Evolutionary conservation across 2,113 vertebrate genomes (phyloP), one percentile per base, ranked within the genome.

Genomic region (Takifugu flavidus): DNA sequence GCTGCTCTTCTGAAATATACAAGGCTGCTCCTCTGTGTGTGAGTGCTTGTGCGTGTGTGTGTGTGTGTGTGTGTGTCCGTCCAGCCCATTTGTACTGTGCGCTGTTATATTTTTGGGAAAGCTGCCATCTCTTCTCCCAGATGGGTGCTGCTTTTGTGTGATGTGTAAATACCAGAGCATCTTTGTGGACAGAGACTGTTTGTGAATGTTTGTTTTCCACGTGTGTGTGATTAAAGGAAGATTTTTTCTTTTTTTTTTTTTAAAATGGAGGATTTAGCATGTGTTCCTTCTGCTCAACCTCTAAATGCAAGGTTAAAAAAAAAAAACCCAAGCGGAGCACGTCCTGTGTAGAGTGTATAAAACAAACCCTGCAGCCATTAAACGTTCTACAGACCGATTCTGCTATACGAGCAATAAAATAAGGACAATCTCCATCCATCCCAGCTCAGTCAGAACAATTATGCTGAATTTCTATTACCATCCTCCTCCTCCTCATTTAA

Each of bases 401-500:
- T 59, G 60, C 78, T 59, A 68, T 49, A 56, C 51, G 62, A 74
- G 72, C 73, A 69, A 60, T 82, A 79, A 80, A 80, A 69, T 59
- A 70, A 82, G 75, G 80, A 72, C 75, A 82, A 86, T 65, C 75
- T 83, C 82, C 77, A 82, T 65, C 74, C 78, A 72, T 79, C 79
- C 68, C 59, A 70, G 62, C 79, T 78, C 66, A 31, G 67, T 44
- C 13, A 13, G 10, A 82, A 83, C 86, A 84, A 84, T 86, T 85
- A 82, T 65, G 68, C 67, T 67, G 78, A 70, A 70, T 84, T 88
- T 70, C 74, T 86, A 86, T 87, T 81, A 89, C 58, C 72, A 64
- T 72, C 75, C 62, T 71, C 77, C 70, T 67, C 80, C 71, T 71
- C 67, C 66, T 75, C 75, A 77, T 77, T 84, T 80, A 85, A 86